These are phyloP conservation scores for Potorous gilbertii DNA, from an alignment of 2,797 vertebrate genomes.

Conservation along the genomic window DNA sequence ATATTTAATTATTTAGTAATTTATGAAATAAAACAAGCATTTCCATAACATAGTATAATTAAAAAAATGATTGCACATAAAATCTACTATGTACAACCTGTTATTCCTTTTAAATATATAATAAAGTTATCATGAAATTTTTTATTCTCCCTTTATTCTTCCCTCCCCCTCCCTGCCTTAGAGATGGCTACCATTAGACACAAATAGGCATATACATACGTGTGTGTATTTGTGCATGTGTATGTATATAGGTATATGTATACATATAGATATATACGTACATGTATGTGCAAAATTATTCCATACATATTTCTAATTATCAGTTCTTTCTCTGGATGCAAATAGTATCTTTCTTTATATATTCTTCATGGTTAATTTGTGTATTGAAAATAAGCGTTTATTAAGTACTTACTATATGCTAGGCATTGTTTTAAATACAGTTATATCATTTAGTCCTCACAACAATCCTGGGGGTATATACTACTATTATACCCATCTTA, in stretches of 20 bases:
- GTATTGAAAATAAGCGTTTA: not conserved
- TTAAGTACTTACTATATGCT: not conserved
- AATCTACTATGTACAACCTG: not conserved
- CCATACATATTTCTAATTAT: not conserved
- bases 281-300: not conserved
- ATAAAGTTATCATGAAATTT: not conserved
- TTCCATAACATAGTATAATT: not conserved
- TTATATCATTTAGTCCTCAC: not conserved
- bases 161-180: not conserved
- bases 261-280: too few relatives aligned
- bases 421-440: not conserved
- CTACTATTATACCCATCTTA: not conserved
- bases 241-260: too few relatives aligned
- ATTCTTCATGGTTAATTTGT: not conserved
- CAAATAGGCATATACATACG: not conserved
- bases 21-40: not conserved
- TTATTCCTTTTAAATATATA: not conserved
- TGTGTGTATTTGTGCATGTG: too few relatives aligned
- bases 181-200: not conserved
- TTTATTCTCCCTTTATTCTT: not conserved
- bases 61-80: not conserved
- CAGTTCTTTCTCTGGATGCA: not conserved
- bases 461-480: not conserved
- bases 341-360: not conserved
- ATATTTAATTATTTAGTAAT: not conserved